Base-by-base conservation (phyloP, 2,113 vertebrate species). In the Apaloderma vittatum region DNA sequence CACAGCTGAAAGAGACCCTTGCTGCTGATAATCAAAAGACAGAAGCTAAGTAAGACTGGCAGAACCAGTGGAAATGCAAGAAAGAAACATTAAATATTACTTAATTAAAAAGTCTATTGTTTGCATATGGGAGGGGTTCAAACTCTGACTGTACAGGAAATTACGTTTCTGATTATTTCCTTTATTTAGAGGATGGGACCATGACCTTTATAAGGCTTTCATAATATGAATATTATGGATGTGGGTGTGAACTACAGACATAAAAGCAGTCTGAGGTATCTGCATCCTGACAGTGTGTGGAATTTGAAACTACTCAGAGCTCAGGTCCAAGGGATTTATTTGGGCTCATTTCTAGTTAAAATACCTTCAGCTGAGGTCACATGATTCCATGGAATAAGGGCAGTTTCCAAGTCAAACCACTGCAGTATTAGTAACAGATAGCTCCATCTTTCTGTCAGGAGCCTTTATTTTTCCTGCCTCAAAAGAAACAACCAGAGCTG, bases 391-490 rank as follows among this genome's bases (percentile, higher is more conserved):
- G 65, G 51, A 86, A 88, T 80, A 59, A 92, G 45, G 66, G 65
- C 68, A 84, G 43, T 72, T 95, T 83, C 67, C 67, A 92, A 88
- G 90, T 93, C 82, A 86, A 75, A 95, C 52, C 30, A 49, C 52
- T n/a, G 71, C 78, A 86, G 36, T 65, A 91, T 81, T 73, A 90
- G 51, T 80, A 91, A 83, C 4, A 83, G 63, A 57, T 49, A 75
- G 34, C 45, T 91, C 68, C 57, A 59, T 40, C n/a, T 83, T 93
- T 78, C 90, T 93, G 68, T 90, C 86, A 89, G 40, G 73, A 92
- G n/a, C 52, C 49, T 94, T 84, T 67, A 58, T 77, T 94, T 91
- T 90, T 86, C n/a, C 68, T 95, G 65, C 61, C 70, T 84, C 59
- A 77, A 63, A 94, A 55, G 81, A 81, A 92, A 86, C 57, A 72